phyloP scores from a whole-genome alignment of 2,888 invertebrate species.

The Dynastes tityus region DNA sequence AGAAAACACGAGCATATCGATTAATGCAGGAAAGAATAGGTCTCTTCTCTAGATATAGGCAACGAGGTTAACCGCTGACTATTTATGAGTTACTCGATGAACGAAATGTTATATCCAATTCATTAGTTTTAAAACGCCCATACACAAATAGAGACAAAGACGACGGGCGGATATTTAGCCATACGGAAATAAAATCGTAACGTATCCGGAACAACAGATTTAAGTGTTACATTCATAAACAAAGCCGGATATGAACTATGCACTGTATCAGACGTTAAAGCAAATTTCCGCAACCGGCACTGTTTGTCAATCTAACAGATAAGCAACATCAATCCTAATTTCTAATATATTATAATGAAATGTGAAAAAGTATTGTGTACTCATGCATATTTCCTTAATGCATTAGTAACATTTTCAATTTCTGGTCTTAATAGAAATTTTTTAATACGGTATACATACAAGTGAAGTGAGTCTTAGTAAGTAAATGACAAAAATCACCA shows the following conservation, averaged over 20 bases:
- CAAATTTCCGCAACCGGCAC: constrained; percentile 53
- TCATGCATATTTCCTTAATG: too few species aligned
- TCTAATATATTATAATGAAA: not conserved
- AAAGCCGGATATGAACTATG: constrained; percentile 33
- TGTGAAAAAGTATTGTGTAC: too few species aligned
- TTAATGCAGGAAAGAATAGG: not conserved
- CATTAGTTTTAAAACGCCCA: not conserved
- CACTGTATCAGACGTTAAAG: constrained; percentile 50
- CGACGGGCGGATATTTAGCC: constrained; percentile 21
- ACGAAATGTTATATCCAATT: not conserved
- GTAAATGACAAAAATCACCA: too few species aligned
- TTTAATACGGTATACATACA: too few species aligned
- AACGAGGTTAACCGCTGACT: constrained; percentile 11
- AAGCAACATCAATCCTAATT: not conserved
- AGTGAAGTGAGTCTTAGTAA: too few species aligned
- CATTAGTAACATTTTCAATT: too few species aligned
- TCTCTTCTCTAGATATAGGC: not conserved
- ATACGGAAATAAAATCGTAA: constrained; percentile 48
- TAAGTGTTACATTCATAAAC: constrained; percentile 51
- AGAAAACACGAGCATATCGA: constrained; percentile 3
- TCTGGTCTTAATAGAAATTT: too few species aligned
- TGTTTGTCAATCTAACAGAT: not conserved
- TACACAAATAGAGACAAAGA: not conserved
- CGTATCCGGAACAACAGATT: constrained; percentile 57
- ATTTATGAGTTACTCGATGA: not conserved